Evolutionary conservation across 2,888 invertebrate species (phyloP), one percentile per base, ranked within the genome.

Genomic region (Prenolepis imparis): DNA sequence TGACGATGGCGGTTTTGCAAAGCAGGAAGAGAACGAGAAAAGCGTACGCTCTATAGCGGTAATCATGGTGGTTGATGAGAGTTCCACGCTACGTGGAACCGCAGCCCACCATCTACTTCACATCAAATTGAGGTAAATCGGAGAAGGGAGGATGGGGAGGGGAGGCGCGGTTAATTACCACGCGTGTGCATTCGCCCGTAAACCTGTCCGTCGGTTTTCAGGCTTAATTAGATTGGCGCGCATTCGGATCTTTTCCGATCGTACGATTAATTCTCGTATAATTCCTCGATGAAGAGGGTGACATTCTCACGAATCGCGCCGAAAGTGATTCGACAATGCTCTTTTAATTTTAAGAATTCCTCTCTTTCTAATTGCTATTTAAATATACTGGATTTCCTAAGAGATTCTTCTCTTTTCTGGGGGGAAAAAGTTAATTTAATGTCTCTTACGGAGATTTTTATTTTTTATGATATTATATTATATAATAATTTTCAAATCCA

Each of bases 21-120:
- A 9, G 9, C 52, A 8, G 55, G 75, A 83, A 63, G 61, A 70
- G 82, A 74, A 61, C 66, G 73, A 72, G 86, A 82, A 83, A 83
- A 73, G 77, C 63, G 82, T 82, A 64, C 84, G 67, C 84, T 86
- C 82, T 88, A 88, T 87, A 85, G 83, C 83, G 82, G 90, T 92
- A 92, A 92, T 92, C 92, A 92, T 91, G 90, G 89, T 91, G 90
- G 91, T 92, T 92, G 92, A 92, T 92, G 92, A 91, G 92, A 92
- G 91, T 91, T 92, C 92, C 91, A 92, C 91, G 91, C 88, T 89
- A 90, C 92, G 89, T 87, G 85, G 89, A 91, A 90, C 92, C 90
- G 87, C 91, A 92, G 86, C 88, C 52, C 88, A 88, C 89, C 90
- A 87, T 91, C 88, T 86, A 88, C 88, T 83, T 82, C 83, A 75